Evolutionary conservation across 2,888 invertebrate species (phyloP).

Genomic region (Acleris laterana): DNA sequence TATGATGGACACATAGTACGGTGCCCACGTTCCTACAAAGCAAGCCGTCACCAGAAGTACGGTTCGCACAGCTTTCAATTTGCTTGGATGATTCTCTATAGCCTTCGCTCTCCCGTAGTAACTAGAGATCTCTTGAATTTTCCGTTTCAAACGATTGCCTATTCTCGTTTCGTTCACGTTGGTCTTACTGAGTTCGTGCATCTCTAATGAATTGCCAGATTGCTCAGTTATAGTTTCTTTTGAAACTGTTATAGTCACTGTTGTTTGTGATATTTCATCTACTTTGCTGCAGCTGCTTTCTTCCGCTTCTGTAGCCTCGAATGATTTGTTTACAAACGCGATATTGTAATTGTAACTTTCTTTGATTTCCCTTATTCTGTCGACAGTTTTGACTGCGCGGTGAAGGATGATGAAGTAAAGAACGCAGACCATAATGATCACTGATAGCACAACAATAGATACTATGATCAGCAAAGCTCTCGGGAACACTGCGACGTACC

Average conservation of each 20-base stretch:
- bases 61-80: conserved; percentile 84
- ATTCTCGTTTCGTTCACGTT: conserved; percentile 41
- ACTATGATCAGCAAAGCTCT: conserved; percentile 76
- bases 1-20: conserved; percentile 81
- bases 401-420: conserved; percentile 83
- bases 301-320: conserved; percentile 46
- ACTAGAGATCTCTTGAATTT: conserved; percentile 45
- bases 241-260: conserved; percentile 51
- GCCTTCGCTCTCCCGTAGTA: conserved; percentile 46
- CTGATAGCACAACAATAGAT: conserved; percentile 74
- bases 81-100: conserved; percentile 63
- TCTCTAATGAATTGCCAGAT: conserved; percentile 40
- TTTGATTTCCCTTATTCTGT: conserved; percentile 70
- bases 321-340: conserved; percentile 57
- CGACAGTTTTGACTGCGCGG: conserved; percentile 79
- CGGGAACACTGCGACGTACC: conserved; percentile 84
- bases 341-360: conserved; percentile 49
- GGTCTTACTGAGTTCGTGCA: conserved; percentile 44
- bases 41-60: conserved; percentile 83
- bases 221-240: conserved; percentile 46
- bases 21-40: conserved; percentile 84
- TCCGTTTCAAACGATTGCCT: conserved; percentile 40
- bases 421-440: conserved; percentile 64
- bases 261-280: conserved; percentile 44
- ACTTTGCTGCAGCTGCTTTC: conserved; percentile 44